Conservation (phyloP, 2,888 invertebrate genomes). For the Pyrgus malvae region DNA sequence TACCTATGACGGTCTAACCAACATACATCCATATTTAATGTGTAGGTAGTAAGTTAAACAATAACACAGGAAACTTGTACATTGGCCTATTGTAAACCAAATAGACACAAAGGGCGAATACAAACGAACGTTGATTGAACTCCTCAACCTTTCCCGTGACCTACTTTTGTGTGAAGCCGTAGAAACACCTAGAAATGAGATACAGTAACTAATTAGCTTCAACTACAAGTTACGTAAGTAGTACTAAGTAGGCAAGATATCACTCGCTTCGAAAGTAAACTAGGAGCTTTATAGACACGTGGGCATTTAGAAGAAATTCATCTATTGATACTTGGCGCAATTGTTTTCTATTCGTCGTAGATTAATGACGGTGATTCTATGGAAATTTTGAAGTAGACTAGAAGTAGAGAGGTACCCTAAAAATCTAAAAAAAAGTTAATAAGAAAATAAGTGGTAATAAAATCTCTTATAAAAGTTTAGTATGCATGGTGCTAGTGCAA, state of each 20-base stretch:
- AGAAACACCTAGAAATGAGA: neutral
- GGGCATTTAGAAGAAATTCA: neutral
- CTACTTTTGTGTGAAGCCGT: constrained; percentile 3
- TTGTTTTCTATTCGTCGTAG: neutral
- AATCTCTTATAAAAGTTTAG: no score
- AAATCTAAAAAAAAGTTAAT: no score
- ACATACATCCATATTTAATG: no score
- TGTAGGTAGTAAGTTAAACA: neutral
- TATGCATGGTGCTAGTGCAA: no score
- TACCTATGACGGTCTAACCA: neutral
- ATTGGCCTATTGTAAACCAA: neutral
- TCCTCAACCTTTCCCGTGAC: constrained; percentile 3
- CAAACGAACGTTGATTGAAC: constrained; percentile 14
- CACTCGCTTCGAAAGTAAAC: neutral
- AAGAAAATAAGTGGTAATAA: no score
- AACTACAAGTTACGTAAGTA: constrained; percentile 3
- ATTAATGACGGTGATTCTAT: neutral
- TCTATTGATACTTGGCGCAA: neutral
- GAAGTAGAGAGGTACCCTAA: no score
- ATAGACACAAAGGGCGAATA: neutral
- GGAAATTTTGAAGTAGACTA: no score
- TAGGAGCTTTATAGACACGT: neutral
- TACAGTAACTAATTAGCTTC: constrained; percentile 7
- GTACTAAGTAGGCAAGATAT: neutral
- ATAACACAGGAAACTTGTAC: neutral